Base-by-base conservation (phyloP, 2,888 invertebrate genomes). In the Chloroclystis v-ata region DNA sequence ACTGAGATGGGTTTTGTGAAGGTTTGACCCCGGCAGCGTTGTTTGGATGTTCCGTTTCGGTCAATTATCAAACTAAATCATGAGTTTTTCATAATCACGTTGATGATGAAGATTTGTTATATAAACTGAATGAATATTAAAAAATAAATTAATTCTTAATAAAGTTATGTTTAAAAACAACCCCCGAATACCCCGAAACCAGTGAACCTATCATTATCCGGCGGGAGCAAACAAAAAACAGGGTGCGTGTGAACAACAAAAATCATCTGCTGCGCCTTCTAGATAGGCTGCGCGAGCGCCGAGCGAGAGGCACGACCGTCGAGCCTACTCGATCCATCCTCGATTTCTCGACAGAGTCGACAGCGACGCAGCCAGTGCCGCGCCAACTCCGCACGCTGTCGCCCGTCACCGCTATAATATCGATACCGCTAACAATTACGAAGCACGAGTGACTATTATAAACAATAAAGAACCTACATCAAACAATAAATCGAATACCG, bases 231-330 rank as follows among this genome's bases (percentile, higher is more conserved):
- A 4, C 44, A 69, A 72, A 66, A 62, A 59, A 56, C 59, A 56
- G 54, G 60, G 56, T 65, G 70, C 65, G 69, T 64, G 77, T 79
- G 76, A 75, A 76, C 69, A 71, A 65, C 68, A 66, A 63, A 63
- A 65, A 65, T 63, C 53, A 61, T 66, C 60, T 59, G 66, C 60
- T 66, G 68, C 63, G 54, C 41, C 53, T 56, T 57, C 56, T 55
- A 56, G 57, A 60, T 65, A 70, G 74, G 66, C 71, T 70, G 68
- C 56, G 61, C 47, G 59, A 29, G 58, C 48, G 43, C 41, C 47
- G 74, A 79, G 79, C 72, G 79, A 82, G 82, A 81, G 73, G 78
- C 63, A 72, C 63, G 65, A 69, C 41, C 76, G 63, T 71, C 54
- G 52, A 46, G 45, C 57, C 53, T 37, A 47, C 49, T 49, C 71